phyloP scores from a whole-genome alignment of 1,140 invertebrate genomes.

The Palaemon carinicauda region DNA sequence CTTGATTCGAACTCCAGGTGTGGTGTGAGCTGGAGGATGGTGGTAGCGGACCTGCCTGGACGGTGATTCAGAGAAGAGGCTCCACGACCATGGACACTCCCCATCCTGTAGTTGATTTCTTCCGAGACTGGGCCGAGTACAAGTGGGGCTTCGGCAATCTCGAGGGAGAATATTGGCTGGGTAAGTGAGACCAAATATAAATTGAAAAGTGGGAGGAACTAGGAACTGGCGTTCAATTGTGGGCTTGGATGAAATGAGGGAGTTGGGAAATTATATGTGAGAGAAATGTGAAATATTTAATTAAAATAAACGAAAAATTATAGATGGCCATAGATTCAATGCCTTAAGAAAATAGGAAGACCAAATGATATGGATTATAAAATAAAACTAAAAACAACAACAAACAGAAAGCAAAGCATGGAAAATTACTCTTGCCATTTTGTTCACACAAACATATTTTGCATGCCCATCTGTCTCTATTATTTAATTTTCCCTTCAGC shows the following conservation, averaged over 20 bases:
- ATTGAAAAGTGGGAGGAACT: not conserved
- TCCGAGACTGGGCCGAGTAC: conserved; percentile 74
- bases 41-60: conserved; percentile 63
- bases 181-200: too few species aligned
- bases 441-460: too few species aligned
- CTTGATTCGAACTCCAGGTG: conserved; percentile 59
- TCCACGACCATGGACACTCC: conserved; percentile 41
- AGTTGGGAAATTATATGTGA: not conserved
- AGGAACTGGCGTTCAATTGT: not conserved
- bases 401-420: not conserved
- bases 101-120: conserved; percentile 69
- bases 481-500: too few species aligned
- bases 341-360: not conserved
- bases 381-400: not conserved
- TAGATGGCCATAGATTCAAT: not conserved
- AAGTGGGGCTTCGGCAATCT: conserved; percentile 74
- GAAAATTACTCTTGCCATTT: too few species aligned
- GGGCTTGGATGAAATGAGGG: not conserved
- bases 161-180: conserved; percentile 73
- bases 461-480: too few species aligned
- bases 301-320: not conserved
- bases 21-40: conserved; percentile 60
- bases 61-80: conserved; percentile 62
- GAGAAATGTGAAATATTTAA: not conserved
- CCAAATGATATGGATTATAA: not conserved